These are phyloP conservation scores for Sebastes taczanowskii DNA, from an alignment of 2,797 vertebrate genomes.

Conservation along the genomic window DNA sequence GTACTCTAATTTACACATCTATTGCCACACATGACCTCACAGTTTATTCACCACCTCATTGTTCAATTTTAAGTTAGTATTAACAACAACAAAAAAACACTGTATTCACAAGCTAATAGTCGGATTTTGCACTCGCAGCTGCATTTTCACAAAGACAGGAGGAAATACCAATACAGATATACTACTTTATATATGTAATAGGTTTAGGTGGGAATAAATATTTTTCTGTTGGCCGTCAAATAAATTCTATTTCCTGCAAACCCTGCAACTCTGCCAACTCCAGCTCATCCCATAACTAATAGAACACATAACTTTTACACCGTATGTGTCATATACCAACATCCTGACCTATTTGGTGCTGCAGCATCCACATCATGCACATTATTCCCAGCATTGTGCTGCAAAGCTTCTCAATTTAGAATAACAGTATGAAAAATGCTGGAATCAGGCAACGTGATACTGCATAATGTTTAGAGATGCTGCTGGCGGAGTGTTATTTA, in stretches of 20 bases:
- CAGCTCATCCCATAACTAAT: not conserved
- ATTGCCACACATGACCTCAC: not conserved
- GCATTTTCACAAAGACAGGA: not conserved
- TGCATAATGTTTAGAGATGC: conserved; percentile 25
- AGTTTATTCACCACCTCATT: not conserved
- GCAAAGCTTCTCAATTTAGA: conserved; percentile 6
- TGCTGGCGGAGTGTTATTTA: conserved; percentile 23
- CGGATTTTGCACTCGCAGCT: not conserved
- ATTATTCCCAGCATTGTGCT: not conserved
- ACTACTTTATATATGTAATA: not conserved
- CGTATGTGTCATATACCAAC: not conserved
- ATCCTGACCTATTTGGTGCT: not conserved
- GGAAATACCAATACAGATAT: not conserved
- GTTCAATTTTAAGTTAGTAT: not conserved
- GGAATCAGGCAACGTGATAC: not conserved
- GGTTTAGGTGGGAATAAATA: not conserved
- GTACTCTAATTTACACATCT: not conserved
- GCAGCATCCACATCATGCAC: not conserved
- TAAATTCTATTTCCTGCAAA: not conserved
- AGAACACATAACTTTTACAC: not conserved
- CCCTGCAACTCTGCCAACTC: not conserved
- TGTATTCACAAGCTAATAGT: not conserved
- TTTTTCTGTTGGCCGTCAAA: not conserved
- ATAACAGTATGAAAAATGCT: not conserved
- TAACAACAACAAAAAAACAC: not conserved